Base-by-base conservation (phyloP, 2,797 vertebrate genomes). In the Sandelia bainsii region DNA sequence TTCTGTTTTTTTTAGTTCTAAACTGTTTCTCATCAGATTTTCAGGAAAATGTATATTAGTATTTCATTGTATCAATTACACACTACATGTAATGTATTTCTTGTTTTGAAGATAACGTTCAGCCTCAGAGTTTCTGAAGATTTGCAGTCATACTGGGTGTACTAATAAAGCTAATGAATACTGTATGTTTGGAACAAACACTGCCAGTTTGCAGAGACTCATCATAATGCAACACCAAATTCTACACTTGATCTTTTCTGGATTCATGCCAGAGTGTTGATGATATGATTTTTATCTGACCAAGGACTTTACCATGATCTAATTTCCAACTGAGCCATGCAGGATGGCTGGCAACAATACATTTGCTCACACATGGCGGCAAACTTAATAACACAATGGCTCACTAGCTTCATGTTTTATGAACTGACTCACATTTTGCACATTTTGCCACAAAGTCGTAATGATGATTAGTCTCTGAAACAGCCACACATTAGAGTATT, bases 381-480 rank as follows among this genome's bases (percentile, higher is more conserved):
- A 40, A 85, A 75, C 69, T 63, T 80, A 75, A 84, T 79, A 79
- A 81, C 68, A 77, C 53, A 61, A 83, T 54, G 87, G 72, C 79
- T 86, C 78, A 80, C 79, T 81, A 48, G 69, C 70, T 80, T 84
- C 49, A 34, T 80, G 69, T 81, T 83, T 87, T 78, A 81, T 75
- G 63, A 82, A 82, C 68, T 82, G 73, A 80, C 76, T 34, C 32
- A 34, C 32, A 34, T 34, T n/a, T n/a, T n/a, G 22, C 77, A 77
- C 62, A 70, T 85, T 85, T 81, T 62, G 39, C 77, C 68, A 76
- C 80, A 69, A 64, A 71, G 62, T 49, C 23, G 2, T 86, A 72
- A 86, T 69, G 75, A 86, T 67, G 44, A 82, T 82, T 76, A 64
- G 77, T 46, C 44, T 58, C 52, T n/a, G 63, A 37, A 44, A 69